Evolutionary conservation across 1,140 invertebrate genomes (phyloP), one percentile per base, ranked within the genome.

Genomic region (Penaeus indicus): DNA sequence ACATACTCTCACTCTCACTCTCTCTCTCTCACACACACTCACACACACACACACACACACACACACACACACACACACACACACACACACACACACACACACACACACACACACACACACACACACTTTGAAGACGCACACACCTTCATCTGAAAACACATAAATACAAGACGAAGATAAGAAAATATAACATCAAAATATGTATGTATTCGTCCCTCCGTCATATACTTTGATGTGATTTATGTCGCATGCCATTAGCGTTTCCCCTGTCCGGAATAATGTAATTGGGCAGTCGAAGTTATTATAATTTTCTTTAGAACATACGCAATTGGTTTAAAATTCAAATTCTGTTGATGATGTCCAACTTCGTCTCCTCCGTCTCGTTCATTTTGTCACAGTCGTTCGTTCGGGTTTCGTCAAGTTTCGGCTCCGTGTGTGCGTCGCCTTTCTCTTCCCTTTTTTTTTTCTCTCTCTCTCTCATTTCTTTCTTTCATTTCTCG

Each of bases 331-430:
- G 86, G 64, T 88, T 88, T 88, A 88, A 88, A 88, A 88, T 88
- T 88, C 86, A 88, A 88, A 88, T 88, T 88, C 86, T 84, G 86
- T 84, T 88, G 86, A 88, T 88, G 86, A 88, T 88, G 86, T 88
- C 86, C 86, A 88, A 88, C 86, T 82, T 88, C 42, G 77, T 63
- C 67, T 63, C 61, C 47, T 67, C 69, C 81, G 72, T 16, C 47
- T 61, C 54, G 38, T 21, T 62, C 63, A 62, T 61, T 77, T 63
- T 88, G 25, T 47, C 86, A 88, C n/a, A 88, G 22, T 32, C 19
- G 54, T 88, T 88, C 86, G 79, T 88, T 62, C 86, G n/a, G n/a
- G 82, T 72, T 62, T 75, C 25, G 69, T 25, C 16, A 18, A 7
- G n/a, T 82, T 82, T 82, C 25, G 80, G 47, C 19, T 19, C n/a